Conservation (phyloP, 2,113 vertebrate species). For the Cyprinodon variegatus region DNA sequence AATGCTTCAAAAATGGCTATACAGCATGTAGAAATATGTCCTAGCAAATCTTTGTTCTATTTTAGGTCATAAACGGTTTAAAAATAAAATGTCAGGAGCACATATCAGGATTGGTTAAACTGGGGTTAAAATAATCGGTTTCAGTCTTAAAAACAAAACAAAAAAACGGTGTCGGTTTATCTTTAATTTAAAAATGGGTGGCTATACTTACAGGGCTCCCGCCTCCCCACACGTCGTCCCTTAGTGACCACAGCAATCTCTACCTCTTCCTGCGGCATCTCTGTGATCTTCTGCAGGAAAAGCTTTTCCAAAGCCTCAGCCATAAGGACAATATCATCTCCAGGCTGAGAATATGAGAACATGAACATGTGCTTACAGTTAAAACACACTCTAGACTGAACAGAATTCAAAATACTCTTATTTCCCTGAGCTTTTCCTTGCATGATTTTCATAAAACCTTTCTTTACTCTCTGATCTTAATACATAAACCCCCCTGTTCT, state of each 20-base stretch:
- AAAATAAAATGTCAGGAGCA: no score
- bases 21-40: no score
- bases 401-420: no score
- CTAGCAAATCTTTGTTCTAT: no score
- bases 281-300: slow-evolving; percentile 92
- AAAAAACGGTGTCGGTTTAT: not conserved
- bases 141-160: not conserved
- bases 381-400: no score
- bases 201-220: slow-evolving; percentile 82
- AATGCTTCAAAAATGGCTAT: no score
- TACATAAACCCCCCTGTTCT: not conserved
- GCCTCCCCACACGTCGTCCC: slow-evolving; percentile 84
- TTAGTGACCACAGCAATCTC: slow-evolving; percentile 88
- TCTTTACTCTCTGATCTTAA: not conserved
- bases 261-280: slow-evolving; percentile 91
- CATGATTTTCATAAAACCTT: no score
- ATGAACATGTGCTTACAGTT: not conserved
- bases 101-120: no score
- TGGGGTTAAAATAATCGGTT: no score
- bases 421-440: no score
- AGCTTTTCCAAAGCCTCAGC: slow-evolving; percentile 92
- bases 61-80: no score
- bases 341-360: slow-evolving; percentile 77
- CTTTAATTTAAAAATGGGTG: no score
- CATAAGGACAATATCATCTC: slow-evolving; percentile 95